Evolutionary conservation across 2,888 invertebrate species (phyloP).

Genomic region (Thecophora atra): DNA sequence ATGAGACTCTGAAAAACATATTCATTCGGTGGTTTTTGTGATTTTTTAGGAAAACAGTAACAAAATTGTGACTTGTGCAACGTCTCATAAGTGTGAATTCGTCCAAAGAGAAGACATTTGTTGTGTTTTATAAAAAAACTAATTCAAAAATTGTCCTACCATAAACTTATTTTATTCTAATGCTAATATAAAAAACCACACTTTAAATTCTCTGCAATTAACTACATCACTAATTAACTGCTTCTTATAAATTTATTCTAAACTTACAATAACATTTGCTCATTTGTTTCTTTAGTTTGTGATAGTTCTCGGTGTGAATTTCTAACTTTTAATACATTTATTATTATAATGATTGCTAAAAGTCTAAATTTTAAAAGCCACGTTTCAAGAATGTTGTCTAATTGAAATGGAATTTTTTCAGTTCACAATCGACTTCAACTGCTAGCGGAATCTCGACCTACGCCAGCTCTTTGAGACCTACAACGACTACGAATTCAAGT

Average conservation of each 20-base stretch:
- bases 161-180: no score
- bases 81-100: no score
- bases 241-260: neutral
- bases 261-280: neutral
- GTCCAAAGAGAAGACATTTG: no score
- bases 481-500: constrained; percentile 64
- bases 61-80: no score
- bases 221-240: neutral
- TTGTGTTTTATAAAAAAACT: no score
- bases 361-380: neutral
- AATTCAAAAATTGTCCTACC: no score
- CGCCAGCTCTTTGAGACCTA: constrained; percentile 64
- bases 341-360: neutral
- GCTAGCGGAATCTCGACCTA: constrained; percentile 66
- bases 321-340: constrained; percentile 1
- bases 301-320: neutral
- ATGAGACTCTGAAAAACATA: no score
- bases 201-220: no score
- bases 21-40: no score
- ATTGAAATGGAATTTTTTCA: constrained; percentile 44
- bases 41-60: no score
- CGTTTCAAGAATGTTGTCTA: neutral
- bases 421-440: constrained; percentile 64
- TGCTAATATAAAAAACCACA: no score
- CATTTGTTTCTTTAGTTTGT: no score